phyloP scores from a whole-genome alignment of 1,140 invertebrate genomes.

The Steinernema khuongi region DNA sequence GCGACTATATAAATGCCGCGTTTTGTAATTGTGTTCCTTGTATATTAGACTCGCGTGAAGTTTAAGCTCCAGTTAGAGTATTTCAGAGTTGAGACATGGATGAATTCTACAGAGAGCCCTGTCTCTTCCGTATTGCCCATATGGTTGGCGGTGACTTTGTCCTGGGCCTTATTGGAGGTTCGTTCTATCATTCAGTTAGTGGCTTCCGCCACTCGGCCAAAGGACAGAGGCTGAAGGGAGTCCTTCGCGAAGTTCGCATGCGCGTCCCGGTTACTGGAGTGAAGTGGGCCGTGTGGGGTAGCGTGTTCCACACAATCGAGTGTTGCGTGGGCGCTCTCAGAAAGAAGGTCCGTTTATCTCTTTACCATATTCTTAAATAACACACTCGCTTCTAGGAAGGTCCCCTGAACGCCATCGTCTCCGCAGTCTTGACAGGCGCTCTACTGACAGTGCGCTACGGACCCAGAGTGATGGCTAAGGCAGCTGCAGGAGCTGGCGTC shows the following conservation, averaged over 20 bases:
- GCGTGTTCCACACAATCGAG: slow-evolving; percentile 94
- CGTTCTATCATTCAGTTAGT: slow-evolving; percentile 89
- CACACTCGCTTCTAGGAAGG: slow-evolving; percentile 58
- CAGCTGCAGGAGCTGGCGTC: background rate
- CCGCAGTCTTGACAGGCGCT: slow-evolving; percentile 86
- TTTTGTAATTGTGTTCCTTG: too few species aligned
- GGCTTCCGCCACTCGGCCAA: slow-evolving; percentile 89
- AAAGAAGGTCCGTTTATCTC: slow-evolving; percentile 84
- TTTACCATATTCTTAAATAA: slow-evolving; percentile 25
- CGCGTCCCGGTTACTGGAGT: slow-evolving; percentile 47
- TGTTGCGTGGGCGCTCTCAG: slow-evolving; percentile 85
- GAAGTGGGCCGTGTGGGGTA: slow-evolving; percentile 65
- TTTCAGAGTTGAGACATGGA: background rate
- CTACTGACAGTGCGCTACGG: slow-evolving; percentile 68
- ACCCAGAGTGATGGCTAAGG: background rate
- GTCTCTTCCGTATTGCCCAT: slow-evolving; percentile 92
- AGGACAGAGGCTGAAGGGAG: slow-evolving; percentile 38
- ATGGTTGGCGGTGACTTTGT: slow-evolving; percentile 96
- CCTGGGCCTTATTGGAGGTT: slow-evolving; percentile 92
- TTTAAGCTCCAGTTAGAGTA: too few species aligned
- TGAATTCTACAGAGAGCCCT: background rate
- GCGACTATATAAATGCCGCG: too few species aligned
- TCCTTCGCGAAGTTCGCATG: slow-evolving; percentile 38
- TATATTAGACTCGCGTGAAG: too few species aligned
- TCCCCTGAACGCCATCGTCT: slow-evolving; percentile 76